Evolutionary conservation across 1,140 invertebrate genomes (phyloP), one percentile per base, ranked within the genome.

Genomic region (Pogonus chalceus): DNA sequence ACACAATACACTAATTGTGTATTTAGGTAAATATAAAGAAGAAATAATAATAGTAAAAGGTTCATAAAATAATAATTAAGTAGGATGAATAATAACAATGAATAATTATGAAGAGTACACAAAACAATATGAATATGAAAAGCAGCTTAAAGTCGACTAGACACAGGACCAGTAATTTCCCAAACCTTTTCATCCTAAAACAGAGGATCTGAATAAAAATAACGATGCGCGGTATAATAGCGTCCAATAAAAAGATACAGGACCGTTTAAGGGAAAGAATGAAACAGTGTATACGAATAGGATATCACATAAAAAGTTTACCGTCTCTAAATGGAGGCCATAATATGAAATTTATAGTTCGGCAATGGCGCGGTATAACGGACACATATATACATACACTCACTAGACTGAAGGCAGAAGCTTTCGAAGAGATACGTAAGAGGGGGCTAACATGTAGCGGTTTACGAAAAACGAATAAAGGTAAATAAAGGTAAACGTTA

Each of bases 331-430:
- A 43, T 43, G 37, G 37, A 18, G 37, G 37, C 37, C 37, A 43
- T 43, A 43, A 43, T 43, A 43, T 43, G 37, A 43, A 43, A 43
- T 43, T 43, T 43, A 43, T 43, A 43, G 37, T 43, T 43, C 18
- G 37, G 37, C 37, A 18, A 18, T n/a, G n/a, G n/a, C n/a, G 37
- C 37, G 37, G 37, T 16, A 9, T n/a, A n/a, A n/a, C n/a, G n/a
- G n/a, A n/a, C n/a, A n/a, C n/a, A n/a, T n/a, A n/a, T n/a, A n/a
- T n/a, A n/a, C n/a, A n/a, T n/a, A n/a, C n/a, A n/a, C n/a, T n/a
- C n/a, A n/a, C n/a, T n/a, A n/a, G n/a, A n/a, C n/a, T n/a, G n/a
- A n/a, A n/a, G n/a, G 37, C 18, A 16, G 9, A 12, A 16, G 37
- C 26, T 31, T 31, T 14, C 7, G 26, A 31, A 7, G 4, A 4